Evolutionary conservation across 2,113 vertebrate species (phyloP), one percentile per base, ranked within the genome.

Genomic region (Alethe diademata): DNA sequence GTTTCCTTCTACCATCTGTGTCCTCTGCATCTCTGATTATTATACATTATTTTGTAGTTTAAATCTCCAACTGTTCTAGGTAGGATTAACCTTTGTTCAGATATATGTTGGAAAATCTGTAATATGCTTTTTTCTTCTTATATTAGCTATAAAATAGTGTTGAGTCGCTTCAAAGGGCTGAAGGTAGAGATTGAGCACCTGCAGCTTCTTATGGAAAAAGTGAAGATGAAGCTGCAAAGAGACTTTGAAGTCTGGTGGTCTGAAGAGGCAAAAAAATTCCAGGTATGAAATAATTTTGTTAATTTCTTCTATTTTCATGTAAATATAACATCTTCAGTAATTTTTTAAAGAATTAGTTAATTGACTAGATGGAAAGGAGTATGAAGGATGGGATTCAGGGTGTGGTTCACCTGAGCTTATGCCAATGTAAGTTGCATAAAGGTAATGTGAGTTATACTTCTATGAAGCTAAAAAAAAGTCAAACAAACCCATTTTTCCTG

Each of bases 181-280:
- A 99, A 98, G 96, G 98, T 99, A 23, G 99, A 99, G 97, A 99
- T 99, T 24, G 99, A 99, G 81, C 99, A 99, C 96, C 88, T 99
- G 72, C 99, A 99, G 97, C 97, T 99, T 92, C 97, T 99, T 91
- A 91, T 98, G 97, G 98, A 99, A 86, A 99, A 98, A 96, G 91
- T 97, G 40, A 99, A 98, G 94, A 90, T 98, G 96, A 99, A 98
- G 78, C 94, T 99, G 80, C 98, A 98, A 96, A 99, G 96, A 80
- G 99, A 99, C 80, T 99, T 99, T 73, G 97, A 99, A 81, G 96
- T 96, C 82, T 99, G 99, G 99, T 99, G 99, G 99, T 97, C 92
- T 57, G 97, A 98, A 90, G 98, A 99, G 89, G 70, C 98, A 58
- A 85, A 67, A 35, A 96, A 75, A 40, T 57, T 98, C 69, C 98